Conservation (phyloP, 2,797 vertebrate species). For the Rhinichthys osculus region DNA sequence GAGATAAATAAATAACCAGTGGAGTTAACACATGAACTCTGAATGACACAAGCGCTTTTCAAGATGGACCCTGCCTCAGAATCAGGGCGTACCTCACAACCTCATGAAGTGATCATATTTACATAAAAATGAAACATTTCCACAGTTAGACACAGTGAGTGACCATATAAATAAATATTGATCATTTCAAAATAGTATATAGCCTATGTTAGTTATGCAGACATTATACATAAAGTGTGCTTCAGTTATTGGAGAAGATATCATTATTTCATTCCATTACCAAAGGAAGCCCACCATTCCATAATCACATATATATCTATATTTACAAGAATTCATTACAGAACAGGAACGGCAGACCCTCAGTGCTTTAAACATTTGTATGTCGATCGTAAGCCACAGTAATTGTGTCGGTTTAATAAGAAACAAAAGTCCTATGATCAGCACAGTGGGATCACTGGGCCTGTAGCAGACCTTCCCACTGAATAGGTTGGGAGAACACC, state of each 20-base stretch:
- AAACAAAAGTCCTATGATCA: neutral
- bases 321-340: constrained; percentile 54
- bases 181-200: neutral
- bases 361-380: constrained; percentile 12
- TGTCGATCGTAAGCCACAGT: constrained; percentile 21
- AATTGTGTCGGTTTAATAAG: constrained; percentile 12
- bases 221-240: constrained; percentile 21
- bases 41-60: neutral
- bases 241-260: constrained; percentile 17
- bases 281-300: neutral
- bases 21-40: constrained; percentile 25
- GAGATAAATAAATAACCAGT: neutral
- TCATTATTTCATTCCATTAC: constrained; percentile 11
- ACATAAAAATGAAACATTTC: constrained; percentile 43
- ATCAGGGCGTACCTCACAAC: neutral
- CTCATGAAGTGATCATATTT: neutral
- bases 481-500: constrained; percentile 95
- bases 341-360: neutral
- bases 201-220: neutral
- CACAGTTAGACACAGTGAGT: constrained; percentile 44
- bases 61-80: constrained; percentile 6
- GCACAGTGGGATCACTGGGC: constrained; percentile 62
- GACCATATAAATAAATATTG: constrained; percentile 45
- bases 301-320: constrained; percentile 23
- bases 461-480: constrained; percentile 94